Evolutionary conservation across 2,113 vertebrate species (phyloP), one percentile per base, ranked within the genome.

Genomic region (Setophaga kirtlandii): DNA sequence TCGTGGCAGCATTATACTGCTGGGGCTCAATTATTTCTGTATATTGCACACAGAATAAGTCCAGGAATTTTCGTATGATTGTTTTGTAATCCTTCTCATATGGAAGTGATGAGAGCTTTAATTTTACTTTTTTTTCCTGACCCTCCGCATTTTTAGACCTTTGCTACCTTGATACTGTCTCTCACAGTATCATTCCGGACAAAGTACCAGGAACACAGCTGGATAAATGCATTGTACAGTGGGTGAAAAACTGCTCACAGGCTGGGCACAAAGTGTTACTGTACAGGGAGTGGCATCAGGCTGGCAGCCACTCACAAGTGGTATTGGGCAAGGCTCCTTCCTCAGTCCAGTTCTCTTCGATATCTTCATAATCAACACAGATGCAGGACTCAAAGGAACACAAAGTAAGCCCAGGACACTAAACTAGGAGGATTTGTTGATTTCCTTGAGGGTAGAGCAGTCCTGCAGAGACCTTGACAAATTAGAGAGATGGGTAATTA

Each of bases 371-470:
- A 74, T 28, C 4, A 25, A 7, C 37, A 42, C 2, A 6, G 27
- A 28, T 0, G 0, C 14, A 42, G 14, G 14, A 25, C 31, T 42
- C 22, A 31, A 64, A 42, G 25, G 17, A 47, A 7, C 41, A 31
- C 11, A 27, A 20, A 62, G 30, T 8, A 19, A 39, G 35, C 5
- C 24, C 15, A 44, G 37, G 19, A 65, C 28, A 56, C 6, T 19
- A 49, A 75, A 42, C 2, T 27, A 9, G 31, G 31, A 42, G 17
- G 31, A 35, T 41, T 41, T 59, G 9, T 27, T 23, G 5, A 50
- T 17, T 58, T 28, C 9, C 25, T 39, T 12, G 15, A 76, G 21
- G 42, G 10, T 3, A 76, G 52, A n/a, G 52, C 56, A 15, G 30
- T 27, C n/a, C 8, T 85, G 24, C 19, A 65, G 20, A 58, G 31